Evolutionary conservation across 2,888 invertebrate genomes (phyloP), one percentile per base, ranked within the genome.

Genomic region (Tigriopus californicus): DNA sequence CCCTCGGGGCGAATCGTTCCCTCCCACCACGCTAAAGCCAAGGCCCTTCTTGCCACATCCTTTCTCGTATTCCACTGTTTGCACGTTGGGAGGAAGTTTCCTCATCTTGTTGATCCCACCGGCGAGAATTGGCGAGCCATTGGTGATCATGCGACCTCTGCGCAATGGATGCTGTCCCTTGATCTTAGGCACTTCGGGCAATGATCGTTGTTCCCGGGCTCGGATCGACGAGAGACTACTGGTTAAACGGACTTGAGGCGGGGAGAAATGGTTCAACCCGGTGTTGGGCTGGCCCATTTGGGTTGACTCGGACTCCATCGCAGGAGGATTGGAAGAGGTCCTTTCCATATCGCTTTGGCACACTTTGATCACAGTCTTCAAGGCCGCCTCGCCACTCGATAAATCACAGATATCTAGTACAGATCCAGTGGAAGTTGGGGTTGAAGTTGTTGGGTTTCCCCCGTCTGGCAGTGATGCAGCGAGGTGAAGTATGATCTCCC

Each of bases 11-110:
- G 72, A 71, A 63, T 74, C 74, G 54, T 67, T 66, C 2, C 74
- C 74, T 10, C 74, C 74, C 3, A 74, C 73, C 58, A 74, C 72
- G 61, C 72, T 74, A 66, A 74, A 74, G 5, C 74, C 74, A n/a
- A 74, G 68, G 20, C 72, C 71, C 63, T 71, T 72, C 41, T 70
- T 69, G 24, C 71, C 68, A 8, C 67, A 66, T 8, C 71, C 72
- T 64, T 73, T 73, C 62, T 69, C 66, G 48, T 72, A 70, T 0
- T 67, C 64, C 25, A 68, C 64, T 6, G 66, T 67, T 41, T 66
- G 68, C 40, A 53, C 40, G 3, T 24, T 53, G n/a, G 24, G n/a
- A 20, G 20, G 51, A 2, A 51, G 22, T n/a, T 22, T 51, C 10
- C 24, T 51, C 51, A n/a, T n/a, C 51, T 20, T n/a, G n/a, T 15